Base-by-base conservation (phyloP, 2,113 vertebrate species). In the Drymodes brunneopygia region DNA sequence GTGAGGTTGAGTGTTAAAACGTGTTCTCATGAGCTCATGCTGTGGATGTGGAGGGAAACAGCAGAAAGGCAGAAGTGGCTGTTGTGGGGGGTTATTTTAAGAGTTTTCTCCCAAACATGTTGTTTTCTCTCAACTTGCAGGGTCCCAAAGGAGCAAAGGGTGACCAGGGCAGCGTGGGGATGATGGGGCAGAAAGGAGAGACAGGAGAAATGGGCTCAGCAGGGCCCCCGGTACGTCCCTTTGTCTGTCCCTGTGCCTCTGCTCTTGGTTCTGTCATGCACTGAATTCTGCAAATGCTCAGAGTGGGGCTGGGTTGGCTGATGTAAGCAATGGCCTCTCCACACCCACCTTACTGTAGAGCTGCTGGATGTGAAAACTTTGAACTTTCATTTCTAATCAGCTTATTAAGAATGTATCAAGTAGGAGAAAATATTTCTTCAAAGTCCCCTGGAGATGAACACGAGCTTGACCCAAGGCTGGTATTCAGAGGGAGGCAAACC, bases 141-240 rank as follows among this genome's bases (percentile, higher is more conserved):
- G 99, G 99, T 91, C 94, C 97, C 64, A 98, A 98, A 97, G 99
- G 99, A 89, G 97, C 97, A 3, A 97, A 98, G 67, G 99, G 99
- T 79, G 98, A 98, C 60, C 94, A 87, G 16, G 99, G 99, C 92
- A 98, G 96, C 17, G 24, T 79, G 2, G 99, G 99, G 21, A 96
- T 94, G 11, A 75, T 51, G 3, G 99, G 99, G 71, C 98, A 98
- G 91, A 99, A 98, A 95, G 99, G 99, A 75, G 99, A 99, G 77
- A 97, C 90, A 0, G 98, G 98, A 73, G 98, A 98, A 92, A 98
- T 98, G 98, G 99, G 99, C 27, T 97, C 98, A 15, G 97, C 97
- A 3, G 99, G 99, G 6, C 98, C 98, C 42, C 92, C 98, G 95
- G 99, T 99, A 97, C 7, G 98, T 98, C 38, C 57, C 29, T 38